Evolutionary conservation across 2,113 vertebrate species (phyloP), one percentile per base, ranked within the genome.

Genomic region (Apodemus speciosus): DNA sequence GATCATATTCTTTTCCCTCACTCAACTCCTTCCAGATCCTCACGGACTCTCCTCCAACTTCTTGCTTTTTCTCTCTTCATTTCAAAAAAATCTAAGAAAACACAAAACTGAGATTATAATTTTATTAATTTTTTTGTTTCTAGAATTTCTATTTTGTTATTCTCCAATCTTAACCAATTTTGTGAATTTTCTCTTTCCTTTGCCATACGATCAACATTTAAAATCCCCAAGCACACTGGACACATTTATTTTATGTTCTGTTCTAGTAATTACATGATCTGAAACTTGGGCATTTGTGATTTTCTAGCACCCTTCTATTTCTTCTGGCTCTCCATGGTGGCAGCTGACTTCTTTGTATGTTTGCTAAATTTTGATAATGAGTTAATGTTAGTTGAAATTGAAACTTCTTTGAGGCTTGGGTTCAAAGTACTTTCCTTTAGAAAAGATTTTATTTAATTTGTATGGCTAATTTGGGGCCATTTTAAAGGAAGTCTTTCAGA

Each of bases 281-380:
- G 84, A 9, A 92, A 51, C 88, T 1, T 62, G 0, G 56, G 23
- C 18, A 1, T 6, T 69, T 69, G 15, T 80, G 69, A 95, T 85
- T 84, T 11, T 43, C 69, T 16, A 56, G 0, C 10, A 85, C 62
- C 87, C 86, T 62, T 89, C 35, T 64, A 27, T 73, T 89, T 81
- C 6, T 77, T 79, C n/a, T 85, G 25, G 18, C 32, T 90, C 51
- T 40, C 51, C 25, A 18, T 88, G 20, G 85, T 51, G 27, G 35
- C 64, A 94, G 66, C 58, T 90, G 88, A 11, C 60, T 90, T 86
- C 49, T 32, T 64, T 85, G 16, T 85, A 58, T 76, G 18, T 71
- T 72, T 92, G 66, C 38, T 81, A 56, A 85, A 51, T 85, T 93
- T 92, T 84, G 14, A 79, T 92, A 85, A 49, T 88, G n/a, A 85